These are phyloP conservation scores for Melanotaenia nigrans DNA, from an alignment of 2,797 vertebrate genomes.

Conservation along the genomic window DNA sequence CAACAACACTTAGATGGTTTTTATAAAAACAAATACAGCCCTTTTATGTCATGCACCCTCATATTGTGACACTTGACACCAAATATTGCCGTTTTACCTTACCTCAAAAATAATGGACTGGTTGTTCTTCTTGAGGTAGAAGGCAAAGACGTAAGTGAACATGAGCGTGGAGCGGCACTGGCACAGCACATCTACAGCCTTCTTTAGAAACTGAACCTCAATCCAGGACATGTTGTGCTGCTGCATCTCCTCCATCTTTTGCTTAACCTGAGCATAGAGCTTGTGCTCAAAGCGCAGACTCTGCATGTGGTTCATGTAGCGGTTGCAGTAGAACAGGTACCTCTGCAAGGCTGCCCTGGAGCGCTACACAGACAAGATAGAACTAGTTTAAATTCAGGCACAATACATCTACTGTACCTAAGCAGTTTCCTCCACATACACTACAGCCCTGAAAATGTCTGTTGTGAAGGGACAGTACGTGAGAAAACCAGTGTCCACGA, in stretches of 20 bases:
- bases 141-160: conserved; percentile 99
- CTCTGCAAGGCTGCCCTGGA: conserved; percentile 98
- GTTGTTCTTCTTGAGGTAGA: conserved; percentile 99
- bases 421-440: background rate
- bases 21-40: background rate
- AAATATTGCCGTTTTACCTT: conserved; percentile 26
- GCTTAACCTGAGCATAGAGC: conserved; percentile 98
- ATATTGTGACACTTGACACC: background rate
- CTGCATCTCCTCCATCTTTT: conserved; percentile 99
- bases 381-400: conserved; percentile 19
- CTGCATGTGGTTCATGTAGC: conserved; percentile 99
- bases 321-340: conserved; percentile 99
- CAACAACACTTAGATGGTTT: background rate
- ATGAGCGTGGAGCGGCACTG: conserved; percentile 99
- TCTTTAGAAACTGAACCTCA: conserved; percentile 99
- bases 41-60: background rate
- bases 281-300: conserved; percentile 99
- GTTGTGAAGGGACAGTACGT: background rate
- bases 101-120: conserved; percentile 99
- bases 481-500: background rate
- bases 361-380: conserved; percentile 81
- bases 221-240: conserved; percentile 99
- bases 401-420: background rate
- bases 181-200: conserved; percentile 97
- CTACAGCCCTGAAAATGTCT: background rate